These are phyloP conservation scores for Synanthedon formicaeformis DNA, from an alignment of 2,888 invertebrate genomes.

Conservation along the genomic window DNA sequence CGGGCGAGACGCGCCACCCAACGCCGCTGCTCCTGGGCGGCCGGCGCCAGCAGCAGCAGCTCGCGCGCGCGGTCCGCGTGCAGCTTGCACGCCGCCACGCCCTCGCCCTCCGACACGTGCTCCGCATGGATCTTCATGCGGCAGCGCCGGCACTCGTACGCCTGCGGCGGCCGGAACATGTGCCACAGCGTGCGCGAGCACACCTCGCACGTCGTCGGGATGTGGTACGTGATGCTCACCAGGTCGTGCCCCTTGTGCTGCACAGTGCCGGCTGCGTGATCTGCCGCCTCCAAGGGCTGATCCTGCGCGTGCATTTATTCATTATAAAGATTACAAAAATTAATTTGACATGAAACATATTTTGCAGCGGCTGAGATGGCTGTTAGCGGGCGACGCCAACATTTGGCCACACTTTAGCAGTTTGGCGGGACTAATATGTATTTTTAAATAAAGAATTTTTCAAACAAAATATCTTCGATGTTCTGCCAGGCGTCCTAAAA, in stretches of 20 bases:
- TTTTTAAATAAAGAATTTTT: too few relatives aligned
- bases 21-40: constrained; percentile 87
- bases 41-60: constrained; percentile 88
- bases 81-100: constrained; percentile 95
- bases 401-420: too few relatives aligned
- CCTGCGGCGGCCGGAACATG: constrained; percentile 97
- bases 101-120: constrained; percentile 87
- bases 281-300: too few relatives aligned
- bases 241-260: constrained; percentile 95
- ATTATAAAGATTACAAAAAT: too few relatives aligned
- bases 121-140: constrained; percentile 98
- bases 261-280: constrained; percentile 69
- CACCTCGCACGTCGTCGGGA: constrained; percentile 97
- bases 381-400: too few relatives aligned
- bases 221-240: constrained; percentile 95
- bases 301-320: too few relatives aligned
- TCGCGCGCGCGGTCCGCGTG: constrained; percentile 97
- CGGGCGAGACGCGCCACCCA: constrained; percentile 94
- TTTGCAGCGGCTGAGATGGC: too few relatives aligned
- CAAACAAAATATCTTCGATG: too few relatives aligned
- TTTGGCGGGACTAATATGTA: too few relatives aligned
- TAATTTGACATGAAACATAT: too few relatives aligned
- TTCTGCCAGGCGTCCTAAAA: too few relatives aligned
- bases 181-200: constrained; percentile 98
- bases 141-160: constrained; percentile 96